These are phyloP conservation scores for Hypomecis atomaria DNA, from an alignment of 2,888 invertebrate species.

Conservation along the genomic window DNA sequence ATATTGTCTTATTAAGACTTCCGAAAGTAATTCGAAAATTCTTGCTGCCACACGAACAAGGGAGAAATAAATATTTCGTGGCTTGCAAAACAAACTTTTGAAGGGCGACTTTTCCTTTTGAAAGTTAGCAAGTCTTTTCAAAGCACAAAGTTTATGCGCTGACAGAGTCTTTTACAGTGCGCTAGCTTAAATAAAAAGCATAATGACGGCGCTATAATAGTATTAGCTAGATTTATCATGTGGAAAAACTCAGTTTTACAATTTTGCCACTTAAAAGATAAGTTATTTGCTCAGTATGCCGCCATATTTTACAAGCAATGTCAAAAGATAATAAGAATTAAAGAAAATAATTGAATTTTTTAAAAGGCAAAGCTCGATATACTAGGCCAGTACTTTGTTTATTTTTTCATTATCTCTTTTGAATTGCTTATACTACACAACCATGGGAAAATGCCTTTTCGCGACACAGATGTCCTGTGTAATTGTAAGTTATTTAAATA, in stretches of 20 bases:
- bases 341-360: no score
- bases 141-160: constrained; percentile 22
- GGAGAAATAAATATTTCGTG: constrained; percentile 27
- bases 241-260: background rate
- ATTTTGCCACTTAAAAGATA: background rate
- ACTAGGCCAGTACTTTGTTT: no score
- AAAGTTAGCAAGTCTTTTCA: constrained; percentile 27
- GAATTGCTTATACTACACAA: no score
- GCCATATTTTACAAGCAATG: no score
- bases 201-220: background rate
- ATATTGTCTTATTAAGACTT: constrained; percentile 1
- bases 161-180: constrained; percentile 15
- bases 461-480: no score
- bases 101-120: constrained; percentile 25
- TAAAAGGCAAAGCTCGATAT: no score
- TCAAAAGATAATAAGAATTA: no score
- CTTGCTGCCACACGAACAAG: constrained; percentile 11
- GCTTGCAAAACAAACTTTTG: constrained; percentile 21
- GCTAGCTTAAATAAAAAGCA: background rate
- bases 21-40: constrained; percentile 12
- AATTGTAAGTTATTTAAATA: no score
- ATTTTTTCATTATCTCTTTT: no score
- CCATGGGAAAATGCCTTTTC: no score
- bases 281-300: no score
- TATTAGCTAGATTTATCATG: background rate